Base-by-base conservation (phyloP, 2,113 vertebrate genomes). In the Rhodinocichla rosea region DNA sequence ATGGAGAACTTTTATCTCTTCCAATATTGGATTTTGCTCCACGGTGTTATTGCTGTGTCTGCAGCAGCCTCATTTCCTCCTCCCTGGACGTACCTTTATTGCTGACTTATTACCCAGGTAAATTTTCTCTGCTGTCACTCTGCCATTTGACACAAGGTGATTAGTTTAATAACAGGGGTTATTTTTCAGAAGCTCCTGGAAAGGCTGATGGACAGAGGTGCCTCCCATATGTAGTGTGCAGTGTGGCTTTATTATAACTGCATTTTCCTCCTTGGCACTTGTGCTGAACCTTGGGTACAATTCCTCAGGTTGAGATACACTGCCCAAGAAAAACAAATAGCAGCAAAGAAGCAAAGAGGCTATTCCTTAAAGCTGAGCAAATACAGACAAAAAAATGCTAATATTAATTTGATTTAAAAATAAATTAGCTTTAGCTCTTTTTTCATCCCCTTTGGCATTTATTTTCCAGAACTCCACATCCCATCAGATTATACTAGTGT, bases 1-100 rank as follows among this genome's bases (percentile, higher is more conserved):
- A 87, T 1, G 15, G 86, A 65, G 94, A 92, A 94, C 77, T 85
- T 94, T 97, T 95, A 82, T 97, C 96, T 96, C 84, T 40, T 87
- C 90, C 74, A 81, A 90, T 95, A 94, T 94, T 96, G 94, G 77
- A 77, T 94, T 91, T 92, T 86, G 62, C 89, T 82, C 55, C 32
- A 5, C 9, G 15, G 28, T 69, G 69, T 92, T 95, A 78, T 88
- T 94, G 89, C 84, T 50, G 78, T 78, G 42, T 60, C 76, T 91
- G 83, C 91, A 89, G 35, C 55, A 90, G 26, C 67, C 82, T 64
- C 50, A 88, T 94, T 93, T 95, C 74, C 86, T 92, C 30, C 82
- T 92, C 45, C 81, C 81, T 86, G 33, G 82, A 39, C 67, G 22
- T 15, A 39, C 71, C 63, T 90, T 83, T 83, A 55, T 83, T 89